Base-by-base conservation (phyloP, 2,113 vertebrate genomes). In the Pomatostomus ruficeps region DNA sequence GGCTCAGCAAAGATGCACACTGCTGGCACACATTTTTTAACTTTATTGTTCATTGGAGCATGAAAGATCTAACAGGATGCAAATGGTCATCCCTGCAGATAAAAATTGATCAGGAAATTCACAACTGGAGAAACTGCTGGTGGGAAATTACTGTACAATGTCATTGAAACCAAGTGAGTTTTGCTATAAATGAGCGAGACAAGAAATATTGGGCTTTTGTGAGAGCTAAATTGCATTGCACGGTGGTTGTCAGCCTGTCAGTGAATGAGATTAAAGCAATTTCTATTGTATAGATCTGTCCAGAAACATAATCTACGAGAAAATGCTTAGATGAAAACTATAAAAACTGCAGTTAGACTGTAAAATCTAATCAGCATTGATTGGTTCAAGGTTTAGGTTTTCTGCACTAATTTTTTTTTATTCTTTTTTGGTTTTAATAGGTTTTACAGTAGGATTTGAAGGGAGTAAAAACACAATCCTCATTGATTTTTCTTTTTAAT, bases 311-410 rank as follows among this genome's bases (percentile, higher is more conserved):
- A 96, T 93, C 74, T 80, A 90, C 74, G 94, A 96, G 93, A 97
- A 97, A 97, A 96, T 93, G 79, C 77, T 96, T 88, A 83, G 92
- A 96, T 95, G 94, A 97, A 96, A 98, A 96, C 89, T 85, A 96
- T 97, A 97, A 97, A 97, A 96, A 96, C 67, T 93, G 77, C 92
- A 92, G 96, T 96, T 95, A 93, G 96, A 95, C 59, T 93, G 86
- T 88, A 97, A 97, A 89, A 98, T 97, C 72, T 97, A 97, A 97
- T 98, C 89, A 97, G 8, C 70, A 97, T 97, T 9, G 97, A 97
- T 91, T 96, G 74, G 36, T 24, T 93, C 86, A 86, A 91, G 28
- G 42, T 93, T 96, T 93, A 94, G 86, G 67, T 81, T 97, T 96
- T 88, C 72, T 89, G 70, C 75, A 62, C 73, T 94, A 76, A 65